A percentile compares a stretch with the other conserved stretches of the same genome.
Conservation (phyloP, 1,140 invertebrate species). For the Gryon sp. region DNA sequence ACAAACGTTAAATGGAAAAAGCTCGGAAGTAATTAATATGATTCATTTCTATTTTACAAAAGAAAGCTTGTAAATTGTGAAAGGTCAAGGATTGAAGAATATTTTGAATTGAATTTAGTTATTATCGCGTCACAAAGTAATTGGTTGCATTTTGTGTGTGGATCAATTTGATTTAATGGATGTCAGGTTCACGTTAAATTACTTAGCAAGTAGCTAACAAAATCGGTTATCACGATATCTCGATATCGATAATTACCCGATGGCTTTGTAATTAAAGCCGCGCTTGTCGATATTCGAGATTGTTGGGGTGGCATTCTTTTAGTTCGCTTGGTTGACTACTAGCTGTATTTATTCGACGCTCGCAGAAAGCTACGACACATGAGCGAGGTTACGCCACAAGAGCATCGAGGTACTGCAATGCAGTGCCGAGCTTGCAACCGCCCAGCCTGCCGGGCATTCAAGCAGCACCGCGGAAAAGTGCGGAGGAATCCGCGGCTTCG, state of each 20-base stretch:
- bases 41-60: too few species aligned
- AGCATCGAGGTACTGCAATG: slow-evolving; percentile 73
- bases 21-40: too few species aligned
- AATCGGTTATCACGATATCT: slow-evolving; percentile 8
- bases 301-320: slow-evolving; percentile 28
- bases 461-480: slow-evolving; percentile 61
- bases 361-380: slow-evolving; percentile 66
- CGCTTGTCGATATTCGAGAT: slow-evolving; percentile 34
- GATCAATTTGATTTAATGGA: slow-evolving; percentile 1
- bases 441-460: slow-evolving; percentile 71
- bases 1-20: too few species aligned
- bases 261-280: slow-evolving; percentile 18
- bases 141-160: background rate
- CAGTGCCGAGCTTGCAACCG: slow-evolving; percentile 69
- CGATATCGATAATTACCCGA: slow-evolving; percentile 28
- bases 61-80: too few species aligned
- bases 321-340: slow-evolving; percentile 1
- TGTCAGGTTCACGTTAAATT: too few species aligned
- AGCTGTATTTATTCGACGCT: slow-evolving; percentile 58
- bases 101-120: background rate
- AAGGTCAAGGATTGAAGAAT: too few species aligned
- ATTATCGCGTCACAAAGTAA: background rate
- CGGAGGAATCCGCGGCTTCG: slow-evolving; percentile 40
- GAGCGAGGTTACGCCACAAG: slow-evolving; percentile 54
- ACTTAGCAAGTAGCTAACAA: too few species aligned